These are phyloP conservation scores for Neoaliturus tenellus DNA, from an alignment of 2,888 invertebrate genomes.

Conservation along the genomic window DNA sequence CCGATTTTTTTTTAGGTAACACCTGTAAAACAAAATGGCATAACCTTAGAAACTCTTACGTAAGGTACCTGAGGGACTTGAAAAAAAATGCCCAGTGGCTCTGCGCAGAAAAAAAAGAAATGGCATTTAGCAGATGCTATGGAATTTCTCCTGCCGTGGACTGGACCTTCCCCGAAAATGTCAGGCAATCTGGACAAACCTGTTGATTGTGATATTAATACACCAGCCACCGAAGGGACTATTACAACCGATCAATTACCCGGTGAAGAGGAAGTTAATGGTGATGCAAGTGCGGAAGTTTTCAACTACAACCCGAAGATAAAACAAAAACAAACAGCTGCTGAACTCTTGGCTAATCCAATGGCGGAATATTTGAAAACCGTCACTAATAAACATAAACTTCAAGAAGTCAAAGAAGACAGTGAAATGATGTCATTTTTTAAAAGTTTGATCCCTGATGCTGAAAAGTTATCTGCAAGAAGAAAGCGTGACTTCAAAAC, in stretches of 20 bases:
- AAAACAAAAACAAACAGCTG: constrained; percentile 14
- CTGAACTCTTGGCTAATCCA: constrained; percentile 28
- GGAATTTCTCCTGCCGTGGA: constrained; percentile 20
- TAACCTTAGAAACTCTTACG: background rate
- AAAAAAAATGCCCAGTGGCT: constrained; percentile 29
- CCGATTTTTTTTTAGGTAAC: background rate
- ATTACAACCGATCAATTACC: background rate
- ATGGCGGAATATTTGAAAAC: constrained; percentile 22
- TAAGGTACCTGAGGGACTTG: constrained; percentile 15
- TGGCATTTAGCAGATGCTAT: constrained; percentile 41
- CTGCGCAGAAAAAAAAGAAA: background rate
- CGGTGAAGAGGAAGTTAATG: background rate
- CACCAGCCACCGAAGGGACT: too few species aligned
- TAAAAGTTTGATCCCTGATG: constrained; percentile 19
- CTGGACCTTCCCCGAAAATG: background rate
- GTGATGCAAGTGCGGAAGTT: background rate
- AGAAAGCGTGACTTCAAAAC: background rate
- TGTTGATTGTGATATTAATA: too few species aligned
- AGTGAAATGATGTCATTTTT: constrained; percentile 21
- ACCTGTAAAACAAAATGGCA: background rate
- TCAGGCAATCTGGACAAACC: too few species aligned
- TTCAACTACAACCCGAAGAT: background rate
- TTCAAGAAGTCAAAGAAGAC: background rate
- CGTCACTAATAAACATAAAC: constrained; percentile 16
- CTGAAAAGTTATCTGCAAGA: constrained; percentile 1